phyloP scores from a whole-genome alignment of 1,140 invertebrate species.

The Sitophilus oryzae region DNA sequence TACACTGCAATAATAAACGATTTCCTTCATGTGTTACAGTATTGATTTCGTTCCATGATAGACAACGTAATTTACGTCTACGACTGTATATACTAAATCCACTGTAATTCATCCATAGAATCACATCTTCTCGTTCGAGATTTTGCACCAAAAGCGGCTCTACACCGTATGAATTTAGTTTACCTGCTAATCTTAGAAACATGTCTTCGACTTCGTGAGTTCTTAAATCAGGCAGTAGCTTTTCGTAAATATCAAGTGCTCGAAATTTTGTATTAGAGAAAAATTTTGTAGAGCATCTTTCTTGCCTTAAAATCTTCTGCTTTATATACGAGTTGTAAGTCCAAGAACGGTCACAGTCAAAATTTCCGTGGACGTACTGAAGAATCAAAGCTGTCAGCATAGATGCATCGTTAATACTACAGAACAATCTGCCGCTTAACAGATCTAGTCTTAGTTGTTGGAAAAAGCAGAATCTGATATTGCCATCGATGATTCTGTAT shows the following conservation, averaged over 20 bases:
- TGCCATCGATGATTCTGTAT: slow-evolving; percentile 16
- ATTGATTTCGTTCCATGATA: slow-evolving; percentile 12
- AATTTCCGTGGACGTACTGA: slow-evolving; percentile 18
- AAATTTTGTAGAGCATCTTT: slow-evolving; percentile 6
- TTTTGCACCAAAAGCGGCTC: slow-evolving; percentile 18
- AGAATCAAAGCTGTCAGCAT: slow-evolving; percentile 20
- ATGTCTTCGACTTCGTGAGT: slow-evolving; percentile 18
- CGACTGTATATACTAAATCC: slow-evolving; percentile 16
- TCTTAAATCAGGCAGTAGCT: slow-evolving; percentile 10
- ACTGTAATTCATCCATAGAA: slow-evolving; percentile 23
- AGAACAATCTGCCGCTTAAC: slow-evolving; percentile 16
- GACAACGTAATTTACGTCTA: background rate
- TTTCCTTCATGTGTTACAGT: slow-evolving; percentile 20
- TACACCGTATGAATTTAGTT: slow-evolving; percentile 23
- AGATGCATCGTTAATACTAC: slow-evolving; percentile 12
- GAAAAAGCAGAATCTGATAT: slow-evolving; percentile 13
- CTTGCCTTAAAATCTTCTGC: slow-evolving; percentile 14
- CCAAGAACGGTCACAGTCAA: background rate
- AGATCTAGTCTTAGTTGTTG: slow-evolving; percentile 23
- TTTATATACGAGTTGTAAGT: slow-evolving; percentile 14
- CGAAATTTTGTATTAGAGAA: slow-evolving; percentile 10
- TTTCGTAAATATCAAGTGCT: slow-evolving; percentile 22
- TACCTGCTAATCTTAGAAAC: slow-evolving; percentile 19
- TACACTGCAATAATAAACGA: slow-evolving; percentile 9
- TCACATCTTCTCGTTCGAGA: slow-evolving; percentile 7